Evolutionary conservation across 2,888 invertebrate genomes (phyloP).

Genomic region (Siphlonurus alternatus): DNA sequence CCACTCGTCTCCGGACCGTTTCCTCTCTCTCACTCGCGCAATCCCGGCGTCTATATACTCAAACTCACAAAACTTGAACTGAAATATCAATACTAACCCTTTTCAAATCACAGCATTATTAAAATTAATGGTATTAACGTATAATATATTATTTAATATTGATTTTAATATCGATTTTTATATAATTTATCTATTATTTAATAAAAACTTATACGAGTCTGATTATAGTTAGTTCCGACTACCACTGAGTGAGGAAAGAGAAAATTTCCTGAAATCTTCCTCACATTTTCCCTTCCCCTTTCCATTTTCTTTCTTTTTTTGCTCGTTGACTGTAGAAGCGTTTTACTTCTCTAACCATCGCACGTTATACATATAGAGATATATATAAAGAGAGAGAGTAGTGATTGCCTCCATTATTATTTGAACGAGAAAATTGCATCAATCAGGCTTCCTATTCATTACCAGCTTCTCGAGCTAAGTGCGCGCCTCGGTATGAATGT

Average conservation of each 20-base stretch:
- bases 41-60: background rate
- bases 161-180: too few relatives aligned
- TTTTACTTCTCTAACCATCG: background rate
- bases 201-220: background rate
- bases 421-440: constrained; percentile 2
- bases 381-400: background rate
- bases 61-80: background rate
- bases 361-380: background rate
- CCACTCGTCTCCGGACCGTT: constrained; percentile 3
- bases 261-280: background rate
- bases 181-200: too few relatives aligned
- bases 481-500: background rate
- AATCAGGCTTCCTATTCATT: constrained; percentile 3
- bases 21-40: background rate
- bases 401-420: constrained; percentile 3
- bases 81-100: background rate
- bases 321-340: background rate
- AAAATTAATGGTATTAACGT: too few relatives aligned
- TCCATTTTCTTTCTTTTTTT: too few relatives aligned
- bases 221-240: background rate
- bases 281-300: background rate
- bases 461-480: constrained; percentile 1
- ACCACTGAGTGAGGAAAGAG: background rate
- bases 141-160: too few relatives aligned
- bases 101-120: background rate